Evolutionary conservation across 2,888 invertebrate species (phyloP).

Genomic region (Eristalis pertinax): DNA sequence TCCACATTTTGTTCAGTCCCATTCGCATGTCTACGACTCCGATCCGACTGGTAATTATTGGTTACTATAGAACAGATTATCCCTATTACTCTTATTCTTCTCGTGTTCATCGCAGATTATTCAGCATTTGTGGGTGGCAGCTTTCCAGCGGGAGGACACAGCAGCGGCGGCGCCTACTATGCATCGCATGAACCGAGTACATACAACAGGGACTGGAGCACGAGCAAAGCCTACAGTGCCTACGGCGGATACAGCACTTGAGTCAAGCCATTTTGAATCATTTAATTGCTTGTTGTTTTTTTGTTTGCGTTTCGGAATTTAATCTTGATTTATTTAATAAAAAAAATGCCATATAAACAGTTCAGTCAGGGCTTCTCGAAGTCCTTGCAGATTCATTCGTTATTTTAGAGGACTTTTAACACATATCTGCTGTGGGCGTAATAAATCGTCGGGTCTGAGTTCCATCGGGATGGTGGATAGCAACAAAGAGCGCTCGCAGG

Average conservation of each 20-base stretch:
- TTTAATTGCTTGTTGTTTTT: too few relatives aligned
- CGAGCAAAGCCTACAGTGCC: conserved; percentile 78
- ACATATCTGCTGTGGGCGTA: too few relatives aligned
- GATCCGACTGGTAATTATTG: conserved; percentile 76
- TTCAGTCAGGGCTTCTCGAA: neutral
- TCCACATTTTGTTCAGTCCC: conserved; percentile 79
- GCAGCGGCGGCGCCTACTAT: conserved; percentile 74
- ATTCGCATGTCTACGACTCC: conserved; percentile 79
- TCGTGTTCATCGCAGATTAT: conserved; percentile 75
- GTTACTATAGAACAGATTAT: neutral
- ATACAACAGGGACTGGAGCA: conserved; percentile 78
- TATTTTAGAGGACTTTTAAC: neutral
- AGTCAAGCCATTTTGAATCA: conserved; percentile 32
- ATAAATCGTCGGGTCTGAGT: too few relatives aligned
- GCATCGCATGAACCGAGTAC: conserved; percentile 76
- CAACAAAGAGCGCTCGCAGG: too few relatives aligned
- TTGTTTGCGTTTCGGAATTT: neutral
- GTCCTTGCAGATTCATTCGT: neutral
- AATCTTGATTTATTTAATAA: neutral
- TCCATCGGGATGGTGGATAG: too few relatives aligned
- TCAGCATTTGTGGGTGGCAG: conserved; percentile 79
- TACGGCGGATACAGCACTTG: conserved; percentile 72
- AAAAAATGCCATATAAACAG: conserved; percentile 12
- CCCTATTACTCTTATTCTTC: neutral
- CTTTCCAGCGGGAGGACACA: conserved; percentile 75